Evolutionary conservation across 1,140 invertebrate species (phyloP).

Genomic region (Scaptodrosophila lebanonensis): DNA sequence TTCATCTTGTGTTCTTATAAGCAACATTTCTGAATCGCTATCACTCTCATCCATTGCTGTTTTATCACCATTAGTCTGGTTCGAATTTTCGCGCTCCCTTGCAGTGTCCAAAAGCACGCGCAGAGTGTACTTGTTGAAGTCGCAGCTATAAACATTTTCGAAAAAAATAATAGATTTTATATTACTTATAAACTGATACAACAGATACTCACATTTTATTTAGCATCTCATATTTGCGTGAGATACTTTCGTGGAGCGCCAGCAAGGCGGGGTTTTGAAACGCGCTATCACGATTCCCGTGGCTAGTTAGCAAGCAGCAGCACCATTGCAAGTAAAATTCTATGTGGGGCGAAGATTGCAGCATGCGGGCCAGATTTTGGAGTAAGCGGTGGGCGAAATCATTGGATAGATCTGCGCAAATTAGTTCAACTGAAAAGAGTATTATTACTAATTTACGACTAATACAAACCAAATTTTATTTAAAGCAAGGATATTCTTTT

Average conservation of each 20-base stretch:
- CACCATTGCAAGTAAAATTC: conserved; percentile 94
- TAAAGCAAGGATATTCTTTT: conserved; percentile 50
- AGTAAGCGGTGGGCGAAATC: conserved; percentile 88
- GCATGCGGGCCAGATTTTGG: conserved; percentile 82
- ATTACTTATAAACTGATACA: background rate
- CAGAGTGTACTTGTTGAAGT: conserved; percentile 89
- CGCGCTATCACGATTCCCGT: conserved; percentile 78
- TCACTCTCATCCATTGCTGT: conserved; percentile 11
- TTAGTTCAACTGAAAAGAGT: conserved; percentile 85
- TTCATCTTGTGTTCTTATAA: conserved; percentile 41
- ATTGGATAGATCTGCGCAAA: conserved; percentile 83
- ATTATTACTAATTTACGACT: conserved; percentile 15
- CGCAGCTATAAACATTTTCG: conserved; percentile 81
- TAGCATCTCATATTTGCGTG: conserved; percentile 87
- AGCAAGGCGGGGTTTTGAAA: conserved; percentile 82
- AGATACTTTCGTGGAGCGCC: conserved; percentile 88
- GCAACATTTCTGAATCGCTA: conserved; percentile 61
- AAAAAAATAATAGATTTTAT: background rate
- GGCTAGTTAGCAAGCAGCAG: conserved; percentile 81
- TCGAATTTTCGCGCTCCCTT: conserved; percentile 64
- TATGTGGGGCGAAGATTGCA: conserved; percentile 88
- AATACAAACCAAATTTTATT: conserved; percentile 19
- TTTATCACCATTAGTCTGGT: conserved; percentile 3
- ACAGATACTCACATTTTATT: conserved; percentile 87
- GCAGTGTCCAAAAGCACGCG: conserved; percentile 81